Evolutionary conservation across 2,888 invertebrate species (phyloP), one percentile per base, ranked within the genome.

Genomic region (Cryptocephalus primarius): DNA sequence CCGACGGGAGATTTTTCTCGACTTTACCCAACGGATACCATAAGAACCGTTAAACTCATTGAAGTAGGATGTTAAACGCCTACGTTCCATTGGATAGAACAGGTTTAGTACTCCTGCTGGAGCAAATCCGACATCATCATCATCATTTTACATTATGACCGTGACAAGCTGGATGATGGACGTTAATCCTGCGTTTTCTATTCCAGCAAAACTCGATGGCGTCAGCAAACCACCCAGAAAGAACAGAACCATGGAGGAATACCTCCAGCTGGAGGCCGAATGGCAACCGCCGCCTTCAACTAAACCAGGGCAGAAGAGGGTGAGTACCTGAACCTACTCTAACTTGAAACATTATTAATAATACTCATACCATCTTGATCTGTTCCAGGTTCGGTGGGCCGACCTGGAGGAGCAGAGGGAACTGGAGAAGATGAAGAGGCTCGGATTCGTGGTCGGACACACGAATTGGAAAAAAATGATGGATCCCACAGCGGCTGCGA

Each of bases 401-500:
- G 96, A 96, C 72, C 77, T 96, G 64, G 96, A 96, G 75, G 95
- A 95, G 71, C 79, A 85, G 64, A 86, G 88, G 61, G 75, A 88
- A 62, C 93, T 93, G 73, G 87, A 88, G 67, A 88, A 92, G 74
- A 87, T 93, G 81, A 82, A 93, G 44, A 92, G 91, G 31, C 85
- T 96, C 53, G 96, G 96, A 14, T 96, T 96, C 73, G 92, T 96
- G 44, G 92, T 96, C 49, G 95, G 96, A 1, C 93, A 93, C 64
- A 95, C 95, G 1, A 89, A 96, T 68, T 96, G 95, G 96, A 82
- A 85, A 53, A 79, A 92, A 55, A 92, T 95, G 85, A 91, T 91
- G 71, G 94, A 95, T 71, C 89, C 90, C 2, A 83, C 87, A 31
- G 84, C 83, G 69, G 94, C 93, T 4, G 83, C 86, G 61, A 82